Evolutionary conservation across 2,113 vertebrate genomes (phyloP).

Genomic region (Oncorhynchus keta): DNA sequence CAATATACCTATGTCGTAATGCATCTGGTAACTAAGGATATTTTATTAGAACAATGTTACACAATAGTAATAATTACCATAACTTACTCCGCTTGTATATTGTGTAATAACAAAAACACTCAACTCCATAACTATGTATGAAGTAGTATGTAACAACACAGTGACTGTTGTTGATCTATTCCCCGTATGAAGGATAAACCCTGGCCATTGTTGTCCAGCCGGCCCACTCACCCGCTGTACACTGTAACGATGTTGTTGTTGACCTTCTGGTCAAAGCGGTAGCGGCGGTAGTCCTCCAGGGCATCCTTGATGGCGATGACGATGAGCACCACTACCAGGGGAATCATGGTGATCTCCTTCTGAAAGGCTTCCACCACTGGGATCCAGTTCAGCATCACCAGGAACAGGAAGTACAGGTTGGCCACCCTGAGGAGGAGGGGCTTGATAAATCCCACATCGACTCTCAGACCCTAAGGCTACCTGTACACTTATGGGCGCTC

Average conservation of each 20-base stretch:
- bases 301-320: conserved; percentile 93
- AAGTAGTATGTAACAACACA: too few relatives aligned
- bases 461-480: not conserved
- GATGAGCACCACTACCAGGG: conserved; percentile 84
- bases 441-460: not conserved
- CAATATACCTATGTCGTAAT: too few relatives aligned
- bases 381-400: conserved; percentile 94
- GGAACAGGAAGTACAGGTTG: conserved; percentile 95
- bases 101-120: too few relatives aligned
- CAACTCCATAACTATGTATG: too few relatives aligned
- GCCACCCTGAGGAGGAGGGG: conserved; percentile 75
- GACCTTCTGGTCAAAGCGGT: conserved; percentile 88
- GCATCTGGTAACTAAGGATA: too few relatives aligned
- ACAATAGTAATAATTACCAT: too few relatives aligned
- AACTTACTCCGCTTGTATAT: too few relatives aligned
- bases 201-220: too few relatives aligned
- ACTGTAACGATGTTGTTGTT: conserved; percentile 85
- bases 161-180: too few relatives aligned
- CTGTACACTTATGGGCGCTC: not conserved
- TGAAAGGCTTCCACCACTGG: conserved; percentile 96
- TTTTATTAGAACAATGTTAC: too few relatives aligned
- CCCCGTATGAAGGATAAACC: too few relatives aligned
- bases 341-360: conserved; percentile 97
- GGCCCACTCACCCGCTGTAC: conserved; percentile 82
- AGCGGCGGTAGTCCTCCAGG: conserved; percentile 91